phyloP scores from a whole-genome alignment of 2,888 invertebrate species.

The Meghimatium bilineatum region DNA sequence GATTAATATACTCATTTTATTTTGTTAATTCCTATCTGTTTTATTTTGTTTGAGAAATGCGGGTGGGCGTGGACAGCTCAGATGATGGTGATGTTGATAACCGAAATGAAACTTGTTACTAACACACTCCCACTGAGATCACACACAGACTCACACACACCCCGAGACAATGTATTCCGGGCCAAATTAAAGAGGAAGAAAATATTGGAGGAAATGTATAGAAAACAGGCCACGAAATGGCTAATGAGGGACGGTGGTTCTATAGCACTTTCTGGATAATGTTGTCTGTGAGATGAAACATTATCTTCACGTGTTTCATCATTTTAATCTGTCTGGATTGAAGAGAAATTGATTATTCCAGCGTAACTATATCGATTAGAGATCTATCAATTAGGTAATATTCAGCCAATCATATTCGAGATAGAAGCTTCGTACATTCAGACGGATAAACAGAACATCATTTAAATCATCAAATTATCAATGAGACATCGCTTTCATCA shows the following conservation, averaged over 20 bases:
- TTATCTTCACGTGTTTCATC: conserved; percentile 19
- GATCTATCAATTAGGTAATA: not conserved
- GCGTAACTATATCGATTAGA: not conserved
- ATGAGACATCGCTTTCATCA: no score
- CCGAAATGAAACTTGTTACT: no score
- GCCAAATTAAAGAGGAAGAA: not conserved
- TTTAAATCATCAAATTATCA: no score
- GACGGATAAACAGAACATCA: no score
- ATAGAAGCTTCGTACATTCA: no score
- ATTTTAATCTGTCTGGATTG: conserved; percentile 13
- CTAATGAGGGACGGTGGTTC: not conserved
- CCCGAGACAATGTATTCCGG: not conserved
- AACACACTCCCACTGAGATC: no score
- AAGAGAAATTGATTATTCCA: not conserved
- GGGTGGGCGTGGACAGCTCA: no score
- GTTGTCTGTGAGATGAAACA: not conserved
- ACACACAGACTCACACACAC: no score
- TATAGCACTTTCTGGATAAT: not conserved
- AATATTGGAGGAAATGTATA: not conserved
- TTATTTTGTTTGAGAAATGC: no score
- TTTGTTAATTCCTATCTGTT: no score
- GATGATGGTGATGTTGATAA: no score
- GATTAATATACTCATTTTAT: no score
- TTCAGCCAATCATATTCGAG: not conserved
- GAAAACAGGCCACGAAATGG: not conserved